These are phyloP conservation scores for Rhizomys pruinosus DNA, from an alignment of 2,113 vertebrate species.

Conservation along the genomic window DNA sequence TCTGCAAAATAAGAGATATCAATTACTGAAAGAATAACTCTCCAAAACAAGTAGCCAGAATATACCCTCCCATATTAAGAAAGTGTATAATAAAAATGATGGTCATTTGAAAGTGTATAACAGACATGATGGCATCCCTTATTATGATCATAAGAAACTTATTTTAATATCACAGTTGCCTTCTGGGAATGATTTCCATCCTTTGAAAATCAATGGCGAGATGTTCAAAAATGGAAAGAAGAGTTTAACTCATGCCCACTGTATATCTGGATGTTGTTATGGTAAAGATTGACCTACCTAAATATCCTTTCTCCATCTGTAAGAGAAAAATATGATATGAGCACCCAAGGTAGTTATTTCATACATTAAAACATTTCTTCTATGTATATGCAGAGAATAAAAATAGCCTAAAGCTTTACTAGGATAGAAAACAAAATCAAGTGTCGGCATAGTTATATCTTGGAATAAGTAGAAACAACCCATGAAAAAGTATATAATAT, in stretches of 20 bases:
- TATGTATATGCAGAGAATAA: not conserved
- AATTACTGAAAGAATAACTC: not conserved
- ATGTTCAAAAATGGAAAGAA: too few species aligned
- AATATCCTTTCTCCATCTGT: not conserved
- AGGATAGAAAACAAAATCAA: not conserved
- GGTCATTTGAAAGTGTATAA: not conserved
- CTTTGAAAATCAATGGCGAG: not conserved
- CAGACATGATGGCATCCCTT: not conserved
- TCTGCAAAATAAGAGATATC: not conserved
- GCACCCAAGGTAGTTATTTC: not conserved
- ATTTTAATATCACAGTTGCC: not conserved
- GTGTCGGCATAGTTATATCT: not conserved
- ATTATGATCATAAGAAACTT: not conserved
- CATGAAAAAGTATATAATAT: not conserved
- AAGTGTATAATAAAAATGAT: not conserved
- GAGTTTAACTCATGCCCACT: not conserved
- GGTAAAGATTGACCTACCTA: rapidly evolving
- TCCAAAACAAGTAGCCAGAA: not conserved
- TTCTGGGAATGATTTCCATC: not conserved
- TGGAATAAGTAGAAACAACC: not conserved
- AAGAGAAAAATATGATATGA: not conserved
- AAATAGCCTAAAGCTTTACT: not conserved
- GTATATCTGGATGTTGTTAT: not conserved
- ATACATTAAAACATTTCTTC: not conserved
- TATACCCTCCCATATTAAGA: not conserved